These are phyloP conservation scores for Branchipolynoe longqiensis DNA, from an alignment of 2,888 invertebrate species.

Conservation along the genomic window DNA sequence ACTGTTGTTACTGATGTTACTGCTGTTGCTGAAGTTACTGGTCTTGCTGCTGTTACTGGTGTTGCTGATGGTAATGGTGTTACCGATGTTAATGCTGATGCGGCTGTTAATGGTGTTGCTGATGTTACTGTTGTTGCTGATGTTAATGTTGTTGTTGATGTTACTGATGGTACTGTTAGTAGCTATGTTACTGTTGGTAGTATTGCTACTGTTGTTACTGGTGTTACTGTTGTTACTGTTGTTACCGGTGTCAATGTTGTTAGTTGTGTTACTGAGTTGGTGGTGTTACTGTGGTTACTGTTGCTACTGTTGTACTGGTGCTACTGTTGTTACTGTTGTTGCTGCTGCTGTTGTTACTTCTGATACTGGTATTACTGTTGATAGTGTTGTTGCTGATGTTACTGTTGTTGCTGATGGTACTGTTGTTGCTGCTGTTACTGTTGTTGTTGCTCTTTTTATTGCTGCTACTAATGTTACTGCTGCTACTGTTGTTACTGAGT, in stretches of 20 bases:
- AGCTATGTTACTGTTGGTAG: conserved; percentile 58
- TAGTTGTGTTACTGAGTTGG: conserved; percentile 61
- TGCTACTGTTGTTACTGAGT: neutral
- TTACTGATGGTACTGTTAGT: conserved; percentile 60
- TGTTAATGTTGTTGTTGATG: conserved; percentile 62
- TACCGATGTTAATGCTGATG: neutral
- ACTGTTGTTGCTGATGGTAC: neutral
- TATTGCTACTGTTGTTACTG: conserved; percentile 62
- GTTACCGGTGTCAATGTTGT: conserved; percentile 59
- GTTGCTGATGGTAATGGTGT: neutral
- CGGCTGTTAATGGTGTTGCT: neutral
- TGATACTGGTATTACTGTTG: neutral
- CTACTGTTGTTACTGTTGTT: conserved; percentile 44
- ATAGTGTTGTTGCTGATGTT: neutral
- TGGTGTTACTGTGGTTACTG: conserved; percentile 60
- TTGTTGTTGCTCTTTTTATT: neutral
- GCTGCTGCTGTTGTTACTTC: neutral
- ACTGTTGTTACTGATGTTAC: neutral
- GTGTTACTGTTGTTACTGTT: conserved; percentile 61
- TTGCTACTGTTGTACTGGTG: conserved; percentile 56
- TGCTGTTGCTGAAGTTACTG: neutral
- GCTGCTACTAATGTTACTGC: neutral
- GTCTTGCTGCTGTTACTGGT: neutral
- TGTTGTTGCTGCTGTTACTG: neutral
- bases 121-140: neutral